Conservation (phyloP, 2,113 vertebrate species). For the Lichenostomus cassidix region DNA sequence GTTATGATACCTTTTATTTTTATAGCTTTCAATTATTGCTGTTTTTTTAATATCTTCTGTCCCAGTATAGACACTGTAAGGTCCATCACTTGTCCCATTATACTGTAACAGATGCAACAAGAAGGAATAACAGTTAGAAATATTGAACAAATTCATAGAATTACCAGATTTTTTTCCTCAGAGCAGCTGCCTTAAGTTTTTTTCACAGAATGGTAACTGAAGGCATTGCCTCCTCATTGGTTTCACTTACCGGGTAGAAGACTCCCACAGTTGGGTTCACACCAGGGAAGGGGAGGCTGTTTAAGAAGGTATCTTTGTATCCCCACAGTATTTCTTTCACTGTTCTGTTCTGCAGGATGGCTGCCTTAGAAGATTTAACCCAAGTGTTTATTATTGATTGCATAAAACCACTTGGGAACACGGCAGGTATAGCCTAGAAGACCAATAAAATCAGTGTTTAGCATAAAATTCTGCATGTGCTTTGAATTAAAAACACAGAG, state of each 20-base stretch:
- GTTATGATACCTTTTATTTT: constrained; percentile 74
- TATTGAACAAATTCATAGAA: background rate
- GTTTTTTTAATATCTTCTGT: constrained; percentile 82
- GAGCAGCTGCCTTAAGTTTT: background rate
- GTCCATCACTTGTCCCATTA: constrained; percentile 86
- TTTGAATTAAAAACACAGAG: background rate
- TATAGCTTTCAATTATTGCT: constrained; percentile 81
- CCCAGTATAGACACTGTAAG: constrained; percentile 84
- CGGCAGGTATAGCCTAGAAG: constrained; percentile 76
- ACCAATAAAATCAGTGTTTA: background rate
- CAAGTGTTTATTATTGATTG: constrained; percentile 57
- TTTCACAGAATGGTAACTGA: background rate
- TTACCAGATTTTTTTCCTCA: background rate
- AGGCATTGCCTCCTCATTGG: background rate
- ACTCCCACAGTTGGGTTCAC: constrained; percentile 68
- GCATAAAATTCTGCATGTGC: background rate
- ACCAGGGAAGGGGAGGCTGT: constrained; percentile 9
- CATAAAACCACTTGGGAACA: background rate
- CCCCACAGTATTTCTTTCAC: constrained; percentile 92
- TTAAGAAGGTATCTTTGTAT: constrained; percentile 82
- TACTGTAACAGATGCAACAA: constrained; percentile 77
- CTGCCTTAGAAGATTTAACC: constrained; percentile 73
- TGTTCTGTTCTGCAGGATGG: constrained; percentile 83
- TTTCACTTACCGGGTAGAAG: constrained; percentile 82
- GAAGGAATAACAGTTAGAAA: background rate